A percentile compares a stretch with the other conserved stretches of the same genome.
phyloP scores from a whole-genome alignment of 2,113 vertebrate genomes.

The Benitochromis conjunctus region DNA sequence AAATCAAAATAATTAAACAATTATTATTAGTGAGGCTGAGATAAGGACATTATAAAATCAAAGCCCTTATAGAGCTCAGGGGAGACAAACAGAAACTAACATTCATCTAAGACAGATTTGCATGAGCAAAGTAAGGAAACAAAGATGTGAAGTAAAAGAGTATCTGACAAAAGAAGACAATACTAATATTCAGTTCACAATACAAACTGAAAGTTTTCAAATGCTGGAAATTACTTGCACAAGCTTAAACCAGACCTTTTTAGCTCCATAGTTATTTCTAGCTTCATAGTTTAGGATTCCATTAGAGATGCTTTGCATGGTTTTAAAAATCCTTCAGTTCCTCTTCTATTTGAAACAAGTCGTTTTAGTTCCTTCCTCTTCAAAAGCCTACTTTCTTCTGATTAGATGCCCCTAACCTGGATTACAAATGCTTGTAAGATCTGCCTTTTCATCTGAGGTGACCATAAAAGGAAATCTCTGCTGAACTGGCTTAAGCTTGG shows the following conservation, averaged over 20 bases:
- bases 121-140: neutral
- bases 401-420: neutral
- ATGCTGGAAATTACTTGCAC: neutral
- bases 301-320: neutral
- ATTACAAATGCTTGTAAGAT: neutral
- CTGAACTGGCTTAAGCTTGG: neutral
- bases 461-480: neutral
- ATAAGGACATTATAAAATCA: neutral
- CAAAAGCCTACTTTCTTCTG: neutral
- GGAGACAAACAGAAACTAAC: neutral
- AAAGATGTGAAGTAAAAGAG: neutral
- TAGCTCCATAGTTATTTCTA: neutral
- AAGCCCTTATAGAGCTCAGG: neutral
- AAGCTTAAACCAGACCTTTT: rapidly evolving
- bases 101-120: neutral
- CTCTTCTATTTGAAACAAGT: neutral
- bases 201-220: neutral
- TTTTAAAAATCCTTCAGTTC: neutral
- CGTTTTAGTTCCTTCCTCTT: neutral
- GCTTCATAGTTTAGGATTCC: neutral
- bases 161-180: neutral
- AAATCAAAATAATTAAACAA: neutral
- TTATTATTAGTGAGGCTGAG: neutral
- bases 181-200: neutral
- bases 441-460: neutral